These are phyloP conservation scores for Pachyramphus minor DNA, from an alignment of 2,113 vertebrate genomes.

Conservation along the genomic window DNA sequence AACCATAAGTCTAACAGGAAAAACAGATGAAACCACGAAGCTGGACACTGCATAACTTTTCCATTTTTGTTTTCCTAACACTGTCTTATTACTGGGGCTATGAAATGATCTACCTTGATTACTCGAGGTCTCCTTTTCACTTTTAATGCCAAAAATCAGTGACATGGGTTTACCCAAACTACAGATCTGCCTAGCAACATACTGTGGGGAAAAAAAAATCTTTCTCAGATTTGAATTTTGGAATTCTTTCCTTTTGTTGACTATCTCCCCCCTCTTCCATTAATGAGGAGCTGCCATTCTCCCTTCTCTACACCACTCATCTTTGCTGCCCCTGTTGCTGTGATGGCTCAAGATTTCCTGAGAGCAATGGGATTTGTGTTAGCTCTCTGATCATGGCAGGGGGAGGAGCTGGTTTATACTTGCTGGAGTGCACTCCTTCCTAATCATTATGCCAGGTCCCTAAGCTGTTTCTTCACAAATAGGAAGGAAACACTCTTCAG, in stretches of 20 bases:
- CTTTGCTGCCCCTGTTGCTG: not conserved
- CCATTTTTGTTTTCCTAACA: not conserved
- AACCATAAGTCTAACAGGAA: not conserved
- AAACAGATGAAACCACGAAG: not conserved
- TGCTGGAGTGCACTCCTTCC: not conserved
- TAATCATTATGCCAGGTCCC: not conserved
- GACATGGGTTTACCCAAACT: fast-evolving
- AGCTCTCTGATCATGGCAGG: not conserved
- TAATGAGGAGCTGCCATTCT: not conserved
- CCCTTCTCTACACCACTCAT: not conserved
- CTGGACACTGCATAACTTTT: not conserved
- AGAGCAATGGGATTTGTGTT: not conserved
- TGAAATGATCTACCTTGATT: not conserved
- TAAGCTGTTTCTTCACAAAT: not conserved
- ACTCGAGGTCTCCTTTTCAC: not conserved
- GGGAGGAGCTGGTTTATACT: not conserved
- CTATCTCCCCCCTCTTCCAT: not conserved
- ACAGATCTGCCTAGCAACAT: not conserved
- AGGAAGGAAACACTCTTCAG: not conserved
- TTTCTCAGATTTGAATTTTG: not conserved
- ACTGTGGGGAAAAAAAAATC: not conserved
- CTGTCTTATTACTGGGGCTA: not conserved
- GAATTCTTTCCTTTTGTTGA: not conserved
- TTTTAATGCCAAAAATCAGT: not conserved
- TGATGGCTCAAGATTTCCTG: not conserved